Conservation (phyloP, 2,797 vertebrate genomes). For the Balearica regulorum region DNA sequence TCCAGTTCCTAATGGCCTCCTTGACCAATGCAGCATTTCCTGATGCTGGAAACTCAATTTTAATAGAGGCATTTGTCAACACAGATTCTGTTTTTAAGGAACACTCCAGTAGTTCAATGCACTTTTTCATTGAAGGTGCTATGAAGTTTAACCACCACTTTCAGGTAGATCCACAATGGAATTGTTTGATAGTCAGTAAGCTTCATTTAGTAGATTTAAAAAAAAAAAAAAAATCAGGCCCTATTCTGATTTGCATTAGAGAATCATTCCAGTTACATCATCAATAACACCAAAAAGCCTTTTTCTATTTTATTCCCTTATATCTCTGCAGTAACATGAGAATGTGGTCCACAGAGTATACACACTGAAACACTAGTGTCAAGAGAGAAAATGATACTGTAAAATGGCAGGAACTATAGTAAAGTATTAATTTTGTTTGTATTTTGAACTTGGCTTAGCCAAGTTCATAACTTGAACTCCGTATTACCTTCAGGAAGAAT, state of each 20-base stretch:
- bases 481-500: neutral
- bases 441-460: neutral
- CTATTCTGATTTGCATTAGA: neutral
- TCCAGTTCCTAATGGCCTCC: neutral
- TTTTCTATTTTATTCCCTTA: neutral
- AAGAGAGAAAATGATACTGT: neutral
- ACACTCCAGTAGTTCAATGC: neutral
- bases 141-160: neutral
- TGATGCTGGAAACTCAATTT: neutral
- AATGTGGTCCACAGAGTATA: neutral
- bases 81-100: neutral
- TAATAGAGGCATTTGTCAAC: neutral
- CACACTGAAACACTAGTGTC: neutral
- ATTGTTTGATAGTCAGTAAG: neutral
- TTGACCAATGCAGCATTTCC: neutral
- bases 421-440: conserved; percentile 1
- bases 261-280: neutral
- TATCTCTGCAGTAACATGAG: neutral
- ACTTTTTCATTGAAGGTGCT: neutral
- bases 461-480: neutral
- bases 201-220: neutral
- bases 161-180: neutral
- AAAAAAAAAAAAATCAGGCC: neutral
- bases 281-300: neutral
- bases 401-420: neutral